Percentiles rank a stretch among this genome's conserved stretches.
These are phyloP conservation scores for Lasioglossum figueresi DNA, from an alignment of 2,888 invertebrate genomes.

Conservation along the genomic window DNA sequence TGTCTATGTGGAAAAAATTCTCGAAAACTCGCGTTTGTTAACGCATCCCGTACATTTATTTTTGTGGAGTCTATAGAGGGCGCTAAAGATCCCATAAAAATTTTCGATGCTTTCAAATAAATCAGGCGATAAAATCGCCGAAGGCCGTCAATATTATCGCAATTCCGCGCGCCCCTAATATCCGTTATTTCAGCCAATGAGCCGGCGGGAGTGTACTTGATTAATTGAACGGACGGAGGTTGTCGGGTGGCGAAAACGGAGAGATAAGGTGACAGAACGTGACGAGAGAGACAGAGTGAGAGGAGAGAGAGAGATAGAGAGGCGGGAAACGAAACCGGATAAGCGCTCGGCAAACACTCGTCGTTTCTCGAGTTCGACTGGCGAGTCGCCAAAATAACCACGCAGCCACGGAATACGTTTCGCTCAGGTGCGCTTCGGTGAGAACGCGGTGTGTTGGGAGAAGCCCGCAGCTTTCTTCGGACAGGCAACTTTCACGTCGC, in stretches of 20 bases:
- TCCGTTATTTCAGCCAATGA: not conserved
- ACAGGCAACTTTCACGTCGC: not conserved
- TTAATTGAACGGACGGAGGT: not conserved
- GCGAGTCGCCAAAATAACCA: constrained; percentile 55
- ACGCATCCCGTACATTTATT: not conserved
- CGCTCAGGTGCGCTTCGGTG: constrained; percentile 36
- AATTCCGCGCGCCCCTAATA: constrained; percentile 13
- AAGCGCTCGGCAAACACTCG: constrained; percentile 63
- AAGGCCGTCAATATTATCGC: constrained; percentile 1
- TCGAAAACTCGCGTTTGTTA: too few relatives aligned
- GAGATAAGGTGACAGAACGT: constrained; percentile 33
- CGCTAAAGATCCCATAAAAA: not conserved
- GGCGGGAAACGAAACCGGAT: constrained; percentile 41
- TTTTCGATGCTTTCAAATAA: not conserved
- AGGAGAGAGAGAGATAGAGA: not conserved
- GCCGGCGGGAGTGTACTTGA: not conserved
- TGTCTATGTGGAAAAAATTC: too few relatives aligned
- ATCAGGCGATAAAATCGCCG: not conserved
- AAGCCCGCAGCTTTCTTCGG: constrained; percentile 1
- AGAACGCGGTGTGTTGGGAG: not conserved
- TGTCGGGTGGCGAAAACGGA: constrained; percentile 36
- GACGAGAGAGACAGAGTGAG: not conserved
- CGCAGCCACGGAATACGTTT: constrained; percentile 37
- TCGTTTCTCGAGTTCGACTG: constrained; percentile 54
- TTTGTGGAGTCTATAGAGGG: not conserved